Base-by-base conservation (phyloP, 1,140 invertebrate genomes). In the Aradophagus sp. region DNA sequence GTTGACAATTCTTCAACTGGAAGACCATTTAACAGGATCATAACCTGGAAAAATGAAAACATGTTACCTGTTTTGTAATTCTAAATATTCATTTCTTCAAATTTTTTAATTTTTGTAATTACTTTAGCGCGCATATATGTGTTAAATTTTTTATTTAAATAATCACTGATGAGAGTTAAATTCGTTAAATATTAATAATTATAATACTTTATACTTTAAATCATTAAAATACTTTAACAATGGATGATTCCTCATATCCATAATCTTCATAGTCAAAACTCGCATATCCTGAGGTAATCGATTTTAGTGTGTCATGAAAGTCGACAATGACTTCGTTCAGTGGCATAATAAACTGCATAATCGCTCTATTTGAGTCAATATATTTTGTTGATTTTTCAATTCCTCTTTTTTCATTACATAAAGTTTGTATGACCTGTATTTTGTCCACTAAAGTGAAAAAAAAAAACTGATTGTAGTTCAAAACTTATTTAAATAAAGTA, bases 261-360 rank as follows among this genome's bases (percentile, higher is more conserved):
- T 90, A 80, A 83, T 98, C 93, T 86, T 99, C 95, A 85, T 99
- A 99, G 86, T 99, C 97, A 86, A 99, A 99, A 83, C 95, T 97
- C 6, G 96, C 97, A 87, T 96, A 99, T 7, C 97, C 97, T 1
- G 96, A 98, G 11, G 92, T 93, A 8, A 95, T 73, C 13, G 91
- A 92, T 86, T 98, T 99, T 0, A 99, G 84, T 15, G 89, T 87
- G 83, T 99, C 97, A 83, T 97, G 97, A 83, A 99, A 99, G 78
- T 99, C 96, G 2, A 97, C 80, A 1, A 99, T 91, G 16, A 99
- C 93, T 89, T 99, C 97, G 80, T 91, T 94, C 1, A 99, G 82
- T 5, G 97, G 97, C 20, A 99, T 84, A 42, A 91, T 86, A 76
- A 92, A 96, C 73, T 93, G 91, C 73, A 98, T 77, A 78, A 98